Conservation (phyloP, 1,140 invertebrate species). For the Scylla paramamosain region DNA sequence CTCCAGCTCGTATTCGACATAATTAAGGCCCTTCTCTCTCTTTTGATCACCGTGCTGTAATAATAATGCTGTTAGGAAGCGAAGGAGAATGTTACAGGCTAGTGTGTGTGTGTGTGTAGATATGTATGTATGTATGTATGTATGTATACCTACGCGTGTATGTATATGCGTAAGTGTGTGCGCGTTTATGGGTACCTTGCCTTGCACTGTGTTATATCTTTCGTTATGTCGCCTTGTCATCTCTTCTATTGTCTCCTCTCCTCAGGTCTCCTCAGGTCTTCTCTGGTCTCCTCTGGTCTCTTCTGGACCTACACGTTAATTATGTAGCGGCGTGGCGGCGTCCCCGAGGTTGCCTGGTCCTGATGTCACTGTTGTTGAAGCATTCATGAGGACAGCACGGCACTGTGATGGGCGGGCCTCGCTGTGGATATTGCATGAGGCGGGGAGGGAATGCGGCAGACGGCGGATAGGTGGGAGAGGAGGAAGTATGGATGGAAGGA, state of each 20-base stretch:
- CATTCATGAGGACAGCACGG: neutral
- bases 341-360: neutral
- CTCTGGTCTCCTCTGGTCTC: neutral
- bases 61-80: neutral
- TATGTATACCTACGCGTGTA: slow-evolving; percentile 34
- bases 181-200: no score
- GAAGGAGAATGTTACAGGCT: neutral
- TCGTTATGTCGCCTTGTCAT: neutral
- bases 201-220: no score
- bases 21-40: neutral
- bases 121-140: slow-evolving; percentile 51
- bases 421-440: neutral
- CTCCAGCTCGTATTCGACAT: no score
- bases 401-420: neutral
- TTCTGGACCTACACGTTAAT: neutral
- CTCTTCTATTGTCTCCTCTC: neutral
- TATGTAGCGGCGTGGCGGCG: neutral
- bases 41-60: neutral
- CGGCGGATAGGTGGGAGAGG: neutral
- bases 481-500: neutral
- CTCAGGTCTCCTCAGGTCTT: neutral
- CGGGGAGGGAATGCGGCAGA: neutral
- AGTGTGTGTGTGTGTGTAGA: neutral
- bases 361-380: neutral
- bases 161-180: no score